phyloP scores from a whole-genome alignment of 2,888 invertebrate species.

The Mythimna albipuncta region DNA sequence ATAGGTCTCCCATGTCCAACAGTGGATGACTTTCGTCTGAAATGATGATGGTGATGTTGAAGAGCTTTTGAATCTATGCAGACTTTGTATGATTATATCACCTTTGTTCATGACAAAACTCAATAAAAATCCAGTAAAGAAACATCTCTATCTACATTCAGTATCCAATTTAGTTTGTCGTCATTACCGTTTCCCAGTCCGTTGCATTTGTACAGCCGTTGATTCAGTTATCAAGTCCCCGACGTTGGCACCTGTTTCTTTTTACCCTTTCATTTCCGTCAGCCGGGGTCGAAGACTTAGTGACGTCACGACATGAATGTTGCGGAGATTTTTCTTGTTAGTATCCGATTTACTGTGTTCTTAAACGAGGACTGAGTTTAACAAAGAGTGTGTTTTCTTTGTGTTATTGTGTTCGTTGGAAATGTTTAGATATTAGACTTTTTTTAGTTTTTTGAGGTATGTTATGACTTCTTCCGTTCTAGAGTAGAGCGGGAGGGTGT shows the following conservation, averaged over 20 bases:
- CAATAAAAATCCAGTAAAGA: slow-evolving; percentile 16
- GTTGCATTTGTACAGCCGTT: slow-evolving; percentile 47
- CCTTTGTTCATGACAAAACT: background rate
- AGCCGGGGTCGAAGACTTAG: slow-evolving; percentile 43
- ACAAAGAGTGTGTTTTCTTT: slow-evolving; percentile 1
- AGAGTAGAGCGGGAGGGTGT: too few species aligned
- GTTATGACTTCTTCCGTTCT: too few species aligned
- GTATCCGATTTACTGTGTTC: slow-evolving; percentile 39
- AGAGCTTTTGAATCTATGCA: too few species aligned
- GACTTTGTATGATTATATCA: background rate
- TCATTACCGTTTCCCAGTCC: slow-evolving; percentile 58
- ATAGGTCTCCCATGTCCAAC: too few species aligned
- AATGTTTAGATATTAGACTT: too few species aligned
- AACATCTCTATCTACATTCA: slow-evolving; percentile 13
- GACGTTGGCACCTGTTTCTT: slow-evolving; percentile 52
- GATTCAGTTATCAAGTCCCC: slow-evolving; percentile 60
- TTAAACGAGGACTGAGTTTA: slow-evolving; percentile 20
- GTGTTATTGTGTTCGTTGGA: background rate
- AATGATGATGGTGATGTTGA: too few species aligned
- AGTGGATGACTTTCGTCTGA: too few species aligned
- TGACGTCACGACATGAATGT: slow-evolving; percentile 30
- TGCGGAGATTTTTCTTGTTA: slow-evolving; percentile 28
- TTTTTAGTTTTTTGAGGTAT: too few species aligned
- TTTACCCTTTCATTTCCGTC: slow-evolving; percentile 61
- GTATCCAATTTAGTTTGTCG: slow-evolving; percentile 51